A percentile compares a stretch with the other conserved stretches of the same genome.
These are phyloP conservation scores for Aphrocallistes beatrix DNA, from an alignment of 37 sponge, comb jelly and placozoan genomes.

Conservation along the genomic window DNA sequence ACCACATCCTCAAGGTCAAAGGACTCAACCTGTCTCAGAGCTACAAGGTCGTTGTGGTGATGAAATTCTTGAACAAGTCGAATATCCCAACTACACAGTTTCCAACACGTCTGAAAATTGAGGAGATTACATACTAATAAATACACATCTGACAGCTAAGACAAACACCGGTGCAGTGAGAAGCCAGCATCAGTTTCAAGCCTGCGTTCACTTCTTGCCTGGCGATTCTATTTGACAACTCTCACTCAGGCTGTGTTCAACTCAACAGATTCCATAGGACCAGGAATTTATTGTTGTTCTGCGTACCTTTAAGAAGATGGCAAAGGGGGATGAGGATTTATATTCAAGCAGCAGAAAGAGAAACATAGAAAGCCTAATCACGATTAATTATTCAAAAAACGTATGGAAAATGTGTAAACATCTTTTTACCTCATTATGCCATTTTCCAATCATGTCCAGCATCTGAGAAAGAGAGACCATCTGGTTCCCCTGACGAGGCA, in stretches of 20 bases:
- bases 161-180: not conserved
- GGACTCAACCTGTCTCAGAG: not conserved
- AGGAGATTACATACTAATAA: not conserved
- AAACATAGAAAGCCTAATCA: not conserved
- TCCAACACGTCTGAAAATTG: too few relatives aligned
- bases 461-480: not conserved
- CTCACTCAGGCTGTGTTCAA: not conserved
- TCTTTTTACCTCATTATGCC: not conserved
- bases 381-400: not conserved
- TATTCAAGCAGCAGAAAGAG: too few relatives aligned
- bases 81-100: not conserved
- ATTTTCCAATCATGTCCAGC: not conserved
- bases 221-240: not conserved
- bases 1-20: not conserved
- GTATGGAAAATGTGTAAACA: not conserved
- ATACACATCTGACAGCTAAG: not conserved
- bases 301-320: not conserved
- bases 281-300: constrained; percentile 2
- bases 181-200: not conserved
- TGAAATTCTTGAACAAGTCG: not conserved
- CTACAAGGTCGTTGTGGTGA: not conserved
- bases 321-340: too few relatives aligned
- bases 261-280: not conserved
- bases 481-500: not conserved
- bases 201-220: constrained; percentile 2